Percentiles rank a stretch among this genome's conserved stretches.
Conservation (phyloP, 1,140 invertebrate species). For the Ridgeia piscesae region DNA sequence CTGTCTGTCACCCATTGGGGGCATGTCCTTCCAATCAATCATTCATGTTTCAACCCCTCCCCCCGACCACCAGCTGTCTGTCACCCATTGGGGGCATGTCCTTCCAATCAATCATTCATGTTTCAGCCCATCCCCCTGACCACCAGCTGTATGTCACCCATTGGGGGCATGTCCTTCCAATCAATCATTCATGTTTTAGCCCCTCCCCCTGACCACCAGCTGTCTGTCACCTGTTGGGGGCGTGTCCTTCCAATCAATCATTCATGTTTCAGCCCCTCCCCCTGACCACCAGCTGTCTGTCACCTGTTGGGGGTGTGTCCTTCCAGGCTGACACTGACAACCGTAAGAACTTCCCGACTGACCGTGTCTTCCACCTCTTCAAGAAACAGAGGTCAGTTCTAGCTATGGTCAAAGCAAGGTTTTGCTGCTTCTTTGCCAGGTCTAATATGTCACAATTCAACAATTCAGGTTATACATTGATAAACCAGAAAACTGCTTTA, state of each 20-base stretch:
- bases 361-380: conserved; percentile 75
- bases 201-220: background rate
- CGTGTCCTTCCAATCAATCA: background rate
- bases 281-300: conserved; percentile 35
- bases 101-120: conserved; percentile 70
- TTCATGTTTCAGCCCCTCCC: conserved; percentile 4
- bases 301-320: conserved; percentile 59
- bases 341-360: conserved; percentile 74
- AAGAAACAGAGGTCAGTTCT: conserved; percentile 69
- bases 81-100: conserved; percentile 59
- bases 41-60: background rate
- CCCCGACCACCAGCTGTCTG: conserved; percentile 33
- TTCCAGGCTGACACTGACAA: conserved; percentile 80
- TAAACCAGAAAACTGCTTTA: conserved; percentile 7
- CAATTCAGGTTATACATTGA: background rate
- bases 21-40: background rate
- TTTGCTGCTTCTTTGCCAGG: background rate
- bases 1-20: background rate
- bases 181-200: background rate
- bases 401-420: background rate
- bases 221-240: background rate
- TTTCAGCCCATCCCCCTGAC: conserved; percentile 27
- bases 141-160: conserved; percentile 36
- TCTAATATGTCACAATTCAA: conserved; percentile 14
- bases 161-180: conserved; percentile 65